phyloP scores from a whole-genome alignment of 2,797 vertebrate species.

The Micropoecilia bifurca region DNA sequence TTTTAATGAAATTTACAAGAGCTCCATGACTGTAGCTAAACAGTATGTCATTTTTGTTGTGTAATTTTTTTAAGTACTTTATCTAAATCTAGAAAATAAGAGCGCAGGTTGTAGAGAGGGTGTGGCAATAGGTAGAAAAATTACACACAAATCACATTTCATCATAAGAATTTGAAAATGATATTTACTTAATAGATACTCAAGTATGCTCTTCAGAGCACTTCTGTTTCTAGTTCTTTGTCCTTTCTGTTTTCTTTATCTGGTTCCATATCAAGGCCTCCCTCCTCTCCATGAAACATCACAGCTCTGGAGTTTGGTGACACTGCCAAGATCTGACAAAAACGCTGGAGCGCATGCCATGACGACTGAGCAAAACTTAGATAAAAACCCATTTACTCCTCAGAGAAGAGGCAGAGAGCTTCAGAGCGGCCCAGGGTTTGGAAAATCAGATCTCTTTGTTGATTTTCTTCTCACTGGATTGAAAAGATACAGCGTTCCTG shows the following conservation, averaged over 20 bases:
- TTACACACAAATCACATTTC: not conserved
- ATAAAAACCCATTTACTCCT: conserved; percentile 27
- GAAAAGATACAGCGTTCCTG: conserved; percentile 33
- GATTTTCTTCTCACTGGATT: conserved; percentile 14
- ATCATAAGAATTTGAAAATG: not conserved
- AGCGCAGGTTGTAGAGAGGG: not conserved
- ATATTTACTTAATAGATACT: not conserved
- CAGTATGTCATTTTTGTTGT: not conserved
- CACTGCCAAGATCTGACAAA: conserved; percentile 41
- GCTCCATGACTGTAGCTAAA: not conserved
- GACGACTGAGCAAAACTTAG: conserved; percentile 45
- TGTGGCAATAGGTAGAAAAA: not conserved
- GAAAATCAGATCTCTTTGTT: conserved; percentile 35
- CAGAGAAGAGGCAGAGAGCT: not conserved
- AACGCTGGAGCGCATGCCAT: conserved; percentile 34
- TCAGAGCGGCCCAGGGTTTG: conserved; percentile 2
- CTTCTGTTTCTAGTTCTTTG: conserved; percentile 7
- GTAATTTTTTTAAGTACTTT: not conserved
- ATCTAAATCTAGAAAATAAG: not conserved
- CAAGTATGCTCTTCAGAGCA: not conserved
- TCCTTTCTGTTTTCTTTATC: not conserved
- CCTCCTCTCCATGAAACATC: conserved; percentile 15
- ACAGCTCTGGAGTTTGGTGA: conserved; percentile 18
- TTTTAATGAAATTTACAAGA: not conserved
- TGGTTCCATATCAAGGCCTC: conserved; percentile 1